phyloP scores from a whole-genome alignment of 2,797 vertebrate species.

The Microctenopoma lineatum region DNA sequence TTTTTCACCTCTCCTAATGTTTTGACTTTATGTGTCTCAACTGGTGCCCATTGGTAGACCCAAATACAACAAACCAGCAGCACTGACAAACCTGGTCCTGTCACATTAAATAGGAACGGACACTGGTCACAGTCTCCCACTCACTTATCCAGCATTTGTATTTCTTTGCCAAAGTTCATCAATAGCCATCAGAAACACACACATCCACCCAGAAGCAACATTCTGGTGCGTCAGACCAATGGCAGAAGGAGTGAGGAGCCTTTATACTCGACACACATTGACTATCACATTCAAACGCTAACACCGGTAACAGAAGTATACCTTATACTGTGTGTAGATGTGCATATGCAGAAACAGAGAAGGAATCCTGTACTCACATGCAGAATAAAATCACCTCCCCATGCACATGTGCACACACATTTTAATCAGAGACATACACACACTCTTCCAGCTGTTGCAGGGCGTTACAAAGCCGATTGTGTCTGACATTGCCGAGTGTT shows the following conservation, averaged over 20 bases:
- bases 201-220: conserved; percentile 43
- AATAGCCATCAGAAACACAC: conserved; percentile 38
- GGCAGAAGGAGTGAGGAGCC: conserved; percentile 75
- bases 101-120: conserved; percentile 49
- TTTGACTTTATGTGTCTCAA: conserved; percentile 13
- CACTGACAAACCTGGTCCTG: conserved; percentile 44
- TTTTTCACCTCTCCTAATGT: neutral
- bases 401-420: conserved; percentile 28
- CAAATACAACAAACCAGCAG: conserved; percentile 41
- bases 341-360: neutral
- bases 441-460: conserved; percentile 60
- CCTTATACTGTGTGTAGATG: neutral
- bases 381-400: conserved; percentile 44
- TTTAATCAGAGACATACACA: conserved; percentile 52
- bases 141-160: conserved; percentile 12
- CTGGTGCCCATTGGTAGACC: conserved; percentile 46
- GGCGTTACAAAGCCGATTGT: conserved; percentile 68
- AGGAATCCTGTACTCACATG: neutral
- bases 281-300: neutral
- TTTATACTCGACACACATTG: conserved; percentile 48
- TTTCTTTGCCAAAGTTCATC: conserved; percentile 67
- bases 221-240: conserved; percentile 67
- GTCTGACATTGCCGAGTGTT: conserved; percentile 54
- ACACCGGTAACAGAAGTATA: neutral
- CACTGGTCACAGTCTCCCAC: conserved; percentile 27